Conservation (phyloP, 2,113 vertebrate species). For the Cacatua alba region DNA sequence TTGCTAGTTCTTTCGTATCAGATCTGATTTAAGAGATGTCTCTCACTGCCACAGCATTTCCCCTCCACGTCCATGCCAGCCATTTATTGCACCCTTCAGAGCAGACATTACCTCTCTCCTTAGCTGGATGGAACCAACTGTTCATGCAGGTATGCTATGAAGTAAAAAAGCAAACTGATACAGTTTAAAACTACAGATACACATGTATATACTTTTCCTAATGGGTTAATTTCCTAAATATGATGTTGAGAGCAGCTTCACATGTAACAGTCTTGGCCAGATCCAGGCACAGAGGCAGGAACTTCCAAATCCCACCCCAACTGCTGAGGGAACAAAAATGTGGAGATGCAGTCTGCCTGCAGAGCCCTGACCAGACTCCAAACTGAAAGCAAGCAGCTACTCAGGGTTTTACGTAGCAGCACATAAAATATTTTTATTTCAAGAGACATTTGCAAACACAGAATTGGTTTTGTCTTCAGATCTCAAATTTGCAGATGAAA, state of each 20-base stretch:
- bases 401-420: neutral
- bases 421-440: neutral
- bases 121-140: neutral
- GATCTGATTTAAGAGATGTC: neutral
- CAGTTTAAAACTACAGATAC: neutral
- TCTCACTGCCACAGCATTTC: neutral
- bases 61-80: neutral
- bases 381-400: constrained; percentile 41
- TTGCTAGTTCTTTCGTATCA: neutral
- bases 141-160: neutral
- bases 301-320: neutral
- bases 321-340: neutral
- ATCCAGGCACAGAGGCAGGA: neutral
- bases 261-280: neutral
- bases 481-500: constrained; percentile 1
- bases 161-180: neutral
- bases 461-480: neutral
- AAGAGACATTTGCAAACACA: neutral
- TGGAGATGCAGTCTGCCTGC: neutral
- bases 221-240: neutral
- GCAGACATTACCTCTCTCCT: neutral
- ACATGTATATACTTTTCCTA: neutral
- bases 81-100: neutral
- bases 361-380: neutral
- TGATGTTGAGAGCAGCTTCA: neutral